A percentile compares a stretch with the other conserved stretches of the same genome.
phyloP scores from a whole-genome alignment of 2,797 vertebrate genomes.

The Paratrypauchen microcephalus region DNA sequence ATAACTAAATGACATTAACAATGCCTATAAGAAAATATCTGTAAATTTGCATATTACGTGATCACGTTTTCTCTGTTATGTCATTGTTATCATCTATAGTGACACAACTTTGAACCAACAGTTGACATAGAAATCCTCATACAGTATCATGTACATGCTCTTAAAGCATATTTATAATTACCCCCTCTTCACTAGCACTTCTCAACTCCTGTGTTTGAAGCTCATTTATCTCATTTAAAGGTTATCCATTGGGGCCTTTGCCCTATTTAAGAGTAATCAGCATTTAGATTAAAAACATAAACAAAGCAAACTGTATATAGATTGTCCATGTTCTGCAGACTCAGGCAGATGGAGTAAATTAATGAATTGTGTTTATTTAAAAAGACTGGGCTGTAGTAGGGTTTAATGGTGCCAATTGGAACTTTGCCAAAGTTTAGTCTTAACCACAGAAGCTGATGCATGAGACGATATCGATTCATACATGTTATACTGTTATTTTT shows the following conservation, averaged over 20 bases:
- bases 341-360: conserved; percentile 29
- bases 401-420: background rate
- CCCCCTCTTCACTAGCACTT: conserved; percentile 17
- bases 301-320: conserved; percentile 49
- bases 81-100: no score
- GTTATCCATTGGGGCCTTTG: conserved; percentile 28
- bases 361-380: conserved; percentile 21
- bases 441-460: background rate
- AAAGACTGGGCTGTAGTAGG: background rate
- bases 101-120: no score
- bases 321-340: conserved; percentile 55
- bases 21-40: no score
- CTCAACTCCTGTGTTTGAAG: conserved; percentile 19
- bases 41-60: no score
- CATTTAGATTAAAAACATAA: conserved; percentile 68
- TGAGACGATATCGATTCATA: background rate
- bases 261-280: conserved; percentile 47
- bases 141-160: background rate
- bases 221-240: conserved; percentile 56
- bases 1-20: no score
- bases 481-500: background rate
- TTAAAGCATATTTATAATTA: background rate
- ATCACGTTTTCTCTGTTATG: no score
- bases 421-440: background rate
- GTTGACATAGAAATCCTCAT: no score